Conservation (phyloP, 1,140 invertebrate species). For the Linepithema humile region DNA sequence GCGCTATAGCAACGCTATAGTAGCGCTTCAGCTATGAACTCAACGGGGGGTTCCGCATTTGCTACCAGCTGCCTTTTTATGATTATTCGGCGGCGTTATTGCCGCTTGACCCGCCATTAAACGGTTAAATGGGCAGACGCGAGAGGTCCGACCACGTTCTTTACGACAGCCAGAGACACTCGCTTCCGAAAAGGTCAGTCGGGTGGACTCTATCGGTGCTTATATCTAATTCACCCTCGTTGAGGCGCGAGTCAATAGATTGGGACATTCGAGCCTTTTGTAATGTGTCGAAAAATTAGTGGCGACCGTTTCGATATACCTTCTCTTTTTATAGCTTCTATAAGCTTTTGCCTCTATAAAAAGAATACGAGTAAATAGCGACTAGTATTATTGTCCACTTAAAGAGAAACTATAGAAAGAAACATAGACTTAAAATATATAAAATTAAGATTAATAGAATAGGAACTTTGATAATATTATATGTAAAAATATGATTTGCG, state of each 20-base stretch:
- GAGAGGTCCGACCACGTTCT: slow-evolving; percentile 63
- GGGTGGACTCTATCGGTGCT: slow-evolving; percentile 34
- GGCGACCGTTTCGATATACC: neutral
- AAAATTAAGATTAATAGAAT: too few species aligned
- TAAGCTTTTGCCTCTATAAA: neutral
- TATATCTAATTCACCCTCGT: slow-evolving; percentile 37
- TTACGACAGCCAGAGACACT: slow-evolving; percentile 65
- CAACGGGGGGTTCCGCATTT: slow-evolving; percentile 63
- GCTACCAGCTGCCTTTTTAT: slow-evolving; percentile 78
- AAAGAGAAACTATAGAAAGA: neutral
- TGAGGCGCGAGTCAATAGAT: neutral
- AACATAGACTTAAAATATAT: too few species aligned
- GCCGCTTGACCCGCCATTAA: slow-evolving; percentile 78
- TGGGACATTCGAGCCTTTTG: neutral
- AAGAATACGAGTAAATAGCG: neutral
- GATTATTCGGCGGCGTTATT: slow-evolving; percentile 78
- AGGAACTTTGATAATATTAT: too few species aligned
- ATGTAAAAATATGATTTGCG: too few species aligned
- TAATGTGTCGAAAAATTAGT: slow-evolving; percentile 23
- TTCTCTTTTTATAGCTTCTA: neutral
- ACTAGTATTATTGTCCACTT: neutral
- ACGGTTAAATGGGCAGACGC: slow-evolving; percentile 73
- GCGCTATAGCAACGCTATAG: slow-evolving; percentile 49
- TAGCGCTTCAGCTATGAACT: slow-evolving; percentile 65
- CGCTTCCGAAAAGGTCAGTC: slow-evolving; percentile 55